Conservation (phyloP, 2,888 invertebrate species). For the Diarsia dahlii region DNA sequence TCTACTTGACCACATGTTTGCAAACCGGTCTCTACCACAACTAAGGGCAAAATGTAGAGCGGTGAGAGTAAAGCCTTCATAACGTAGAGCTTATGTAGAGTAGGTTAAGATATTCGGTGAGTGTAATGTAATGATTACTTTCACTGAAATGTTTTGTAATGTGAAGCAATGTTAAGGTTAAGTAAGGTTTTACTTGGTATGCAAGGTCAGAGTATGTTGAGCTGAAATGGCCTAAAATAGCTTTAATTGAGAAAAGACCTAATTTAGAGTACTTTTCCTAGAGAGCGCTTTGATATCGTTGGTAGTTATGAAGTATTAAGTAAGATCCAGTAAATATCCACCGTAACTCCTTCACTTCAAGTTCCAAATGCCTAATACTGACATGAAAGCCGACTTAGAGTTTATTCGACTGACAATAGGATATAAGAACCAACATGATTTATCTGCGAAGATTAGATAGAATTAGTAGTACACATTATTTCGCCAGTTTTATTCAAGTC, state of each 20-base stretch:
- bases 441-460: too few relatives aligned
- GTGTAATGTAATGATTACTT: slow-evolving; percentile 44
- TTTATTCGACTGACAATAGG: too few relatives aligned
- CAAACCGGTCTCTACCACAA: slow-evolving; percentile 29
- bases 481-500: too few relatives aligned
- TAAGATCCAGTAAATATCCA: not conserved
- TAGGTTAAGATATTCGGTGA: slow-evolving; percentile 56
- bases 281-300: not conserved
- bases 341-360: too few relatives aligned
- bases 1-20: slow-evolving; percentile 9
- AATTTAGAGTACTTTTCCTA: not conserved
- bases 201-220: slow-evolving; percentile 23
- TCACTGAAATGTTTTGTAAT: slow-evolving; percentile 50
- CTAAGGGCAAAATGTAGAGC: slow-evolving; percentile 54
- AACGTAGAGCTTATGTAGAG: slow-evolving; percentile 52
- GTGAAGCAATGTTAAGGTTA: slow-evolving; percentile 36
- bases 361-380: too few relatives aligned
- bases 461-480: too few relatives aligned
- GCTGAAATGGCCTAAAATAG: not conserved
- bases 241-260: not conserved
- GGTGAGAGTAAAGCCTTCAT: slow-evolving; percentile 32
- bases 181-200: slow-evolving; percentile 13
- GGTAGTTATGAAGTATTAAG: not conserved
- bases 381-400: too few relatives aligned
- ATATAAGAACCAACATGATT: too few relatives aligned